These are phyloP conservation scores for Danio rerio DNA, from an alignment of 2,113 vertebrate species.

Conservation along the genomic window DNA sequence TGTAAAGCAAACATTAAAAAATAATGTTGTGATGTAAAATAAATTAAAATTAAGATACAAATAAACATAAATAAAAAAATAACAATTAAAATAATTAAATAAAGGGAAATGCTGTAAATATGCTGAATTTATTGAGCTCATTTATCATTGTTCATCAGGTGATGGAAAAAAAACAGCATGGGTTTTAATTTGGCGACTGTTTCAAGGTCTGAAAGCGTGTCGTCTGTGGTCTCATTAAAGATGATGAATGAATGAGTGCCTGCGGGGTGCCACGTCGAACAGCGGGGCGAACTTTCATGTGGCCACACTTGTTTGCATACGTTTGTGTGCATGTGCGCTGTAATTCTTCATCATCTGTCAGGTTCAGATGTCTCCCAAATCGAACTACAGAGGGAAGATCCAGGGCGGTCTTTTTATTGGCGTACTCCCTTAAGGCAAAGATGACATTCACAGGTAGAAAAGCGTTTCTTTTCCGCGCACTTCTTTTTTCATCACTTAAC, in stretches of 20 bases:
- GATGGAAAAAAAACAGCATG: neutral
- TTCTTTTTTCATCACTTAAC: neutral
- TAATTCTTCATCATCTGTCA: neutral
- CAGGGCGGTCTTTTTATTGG: neutral
- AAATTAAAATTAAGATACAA: neutral
- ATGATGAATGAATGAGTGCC: constrained; percentile 7
- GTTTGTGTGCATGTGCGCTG: neutral
- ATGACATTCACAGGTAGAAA: constrained; percentile 7
- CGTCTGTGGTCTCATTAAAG: neutral
- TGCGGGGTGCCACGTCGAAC: neutral
- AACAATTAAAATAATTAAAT: no score
- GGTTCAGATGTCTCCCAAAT: neutral
- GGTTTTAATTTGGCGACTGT: neutral
- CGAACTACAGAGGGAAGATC: neutral
- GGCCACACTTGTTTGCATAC: neutral
- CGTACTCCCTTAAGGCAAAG: constrained; percentile 25
- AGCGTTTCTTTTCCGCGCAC: neutral
- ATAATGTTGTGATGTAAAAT: neutral
- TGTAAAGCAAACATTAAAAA: no score
- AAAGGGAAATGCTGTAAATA: neutral
- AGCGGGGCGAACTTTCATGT: neutral
- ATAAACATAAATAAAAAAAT: neutral
- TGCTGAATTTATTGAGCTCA: neutral
- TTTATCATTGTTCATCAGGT: neutral
- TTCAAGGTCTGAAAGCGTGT: neutral